phyloP scores from a whole-genome alignment of 2,888 invertebrate genomes.

The Nectonema munidae region DNA sequence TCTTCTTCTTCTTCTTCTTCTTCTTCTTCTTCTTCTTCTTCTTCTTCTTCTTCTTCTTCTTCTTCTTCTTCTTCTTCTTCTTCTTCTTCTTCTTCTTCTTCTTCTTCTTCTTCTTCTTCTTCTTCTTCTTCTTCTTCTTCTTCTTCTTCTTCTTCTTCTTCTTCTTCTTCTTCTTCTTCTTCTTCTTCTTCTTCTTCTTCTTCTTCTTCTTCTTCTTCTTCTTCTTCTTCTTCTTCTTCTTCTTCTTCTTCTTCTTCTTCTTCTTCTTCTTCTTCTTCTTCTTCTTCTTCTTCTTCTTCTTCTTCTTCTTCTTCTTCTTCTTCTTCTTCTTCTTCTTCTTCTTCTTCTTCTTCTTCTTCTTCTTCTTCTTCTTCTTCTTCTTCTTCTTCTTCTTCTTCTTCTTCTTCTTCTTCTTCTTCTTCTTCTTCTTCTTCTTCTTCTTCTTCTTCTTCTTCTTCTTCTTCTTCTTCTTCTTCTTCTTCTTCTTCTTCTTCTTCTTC shows the following conservation, averaged over 20 bases:
- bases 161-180: slow-evolving; percentile 5
- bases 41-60: slow-evolving; percentile 5
- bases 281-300: slow-evolving; percentile 5
- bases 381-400: slow-evolving; percentile 5
- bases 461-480: too few relatives aligned
- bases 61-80: slow-evolving; percentile 5
- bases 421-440: too few relatives aligned
- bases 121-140: slow-evolving; percentile 5
- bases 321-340: slow-evolving; percentile 5
- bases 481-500: too few relatives aligned
- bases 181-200: slow-evolving; percentile 5
- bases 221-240: slow-evolving; percentile 5
- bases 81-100: slow-evolving; percentile 5
- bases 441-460: too few relatives aligned
- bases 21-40: slow-evolving; percentile 5
- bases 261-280: slow-evolving; percentile 5
- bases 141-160: slow-evolving; percentile 5
- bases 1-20: slow-evolving; percentile 5
- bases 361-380: slow-evolving; percentile 5
- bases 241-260: slow-evolving; percentile 5
- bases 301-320: slow-evolving; percentile 5
- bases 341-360: slow-evolving; percentile 5
- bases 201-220: slow-evolving; percentile 5
- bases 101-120: slow-evolving; percentile 5
- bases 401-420: too few relatives aligned